phyloP scores from a whole-genome alignment of 2,797 vertebrate species.

The Anas acuta region DNA sequence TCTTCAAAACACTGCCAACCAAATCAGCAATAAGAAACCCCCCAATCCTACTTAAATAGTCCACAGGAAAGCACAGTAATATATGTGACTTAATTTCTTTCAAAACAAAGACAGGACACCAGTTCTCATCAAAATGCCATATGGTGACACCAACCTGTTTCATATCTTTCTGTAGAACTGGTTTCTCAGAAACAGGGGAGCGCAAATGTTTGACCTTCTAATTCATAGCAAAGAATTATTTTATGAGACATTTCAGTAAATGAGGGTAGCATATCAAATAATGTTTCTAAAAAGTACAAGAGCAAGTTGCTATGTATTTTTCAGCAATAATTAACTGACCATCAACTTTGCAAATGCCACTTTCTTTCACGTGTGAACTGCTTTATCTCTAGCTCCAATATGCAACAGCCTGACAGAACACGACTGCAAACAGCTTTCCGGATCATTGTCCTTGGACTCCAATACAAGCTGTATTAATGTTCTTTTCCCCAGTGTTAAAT shows the following conservation, averaged over 20 bases:
- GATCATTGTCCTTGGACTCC: conserved; percentile 36
- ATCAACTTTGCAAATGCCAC: not conserved
- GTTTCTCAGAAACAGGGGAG: conserved; percentile 55
- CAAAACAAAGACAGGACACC: not conserved
- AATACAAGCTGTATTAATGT: conserved; percentile 42
- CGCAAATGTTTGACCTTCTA: conserved; percentile 15
- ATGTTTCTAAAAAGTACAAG: not conserved
- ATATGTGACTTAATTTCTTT: conserved; percentile 3
- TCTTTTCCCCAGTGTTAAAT: conserved; percentile 51
- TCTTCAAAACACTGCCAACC: not conserved
- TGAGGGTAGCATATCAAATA: conserved; percentile 7
- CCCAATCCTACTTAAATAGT: not conserved
- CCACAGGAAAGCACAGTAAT: not conserved
- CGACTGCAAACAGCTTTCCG: conserved; percentile 4
- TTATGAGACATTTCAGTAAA: conserved; percentile 43
- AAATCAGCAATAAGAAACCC: not conserved
- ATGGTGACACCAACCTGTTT: not conserved
- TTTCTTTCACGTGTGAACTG: not conserved
- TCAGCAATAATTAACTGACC: conserved; percentile 65
- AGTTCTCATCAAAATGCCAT: conserved; percentile 9
- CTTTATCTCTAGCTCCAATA: conserved; percentile 4
- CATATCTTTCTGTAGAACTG: not conserved
- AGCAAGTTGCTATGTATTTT: conserved; percentile 68
- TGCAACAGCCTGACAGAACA: conserved; percentile 12
- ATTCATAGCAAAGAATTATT: conserved; percentile 14